A percentile compares a stretch with the other conserved stretches of the same genome.
Evolutionary conservation across 2,113 vertebrate genomes (phyloP).

Genomic region (Cyanoderma ruficeps): DNA sequence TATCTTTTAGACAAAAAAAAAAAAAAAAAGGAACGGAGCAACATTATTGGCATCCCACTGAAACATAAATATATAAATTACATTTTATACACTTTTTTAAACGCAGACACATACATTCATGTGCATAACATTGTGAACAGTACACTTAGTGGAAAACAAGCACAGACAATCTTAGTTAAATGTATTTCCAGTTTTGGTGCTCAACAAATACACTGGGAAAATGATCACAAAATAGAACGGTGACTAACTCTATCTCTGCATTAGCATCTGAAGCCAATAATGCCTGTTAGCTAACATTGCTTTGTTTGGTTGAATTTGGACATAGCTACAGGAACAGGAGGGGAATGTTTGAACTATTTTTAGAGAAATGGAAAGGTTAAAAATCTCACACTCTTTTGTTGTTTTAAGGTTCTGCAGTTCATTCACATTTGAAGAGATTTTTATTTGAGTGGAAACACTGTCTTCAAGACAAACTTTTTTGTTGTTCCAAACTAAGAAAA

Average conservation of each 20-base stretch:
- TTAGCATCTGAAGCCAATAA: conserved; percentile 49
- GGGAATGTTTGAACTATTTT: conserved; percentile 31
- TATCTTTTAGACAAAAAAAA: conserved; percentile 39
- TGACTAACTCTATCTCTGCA: conserved; percentile 45
- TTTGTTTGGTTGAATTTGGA: conserved; percentile 38
- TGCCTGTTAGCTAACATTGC: conserved; percentile 36
- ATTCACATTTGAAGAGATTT: conserved; percentile 6
- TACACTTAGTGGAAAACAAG: conserved; percentile 64
- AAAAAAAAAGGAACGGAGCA: conserved; percentile 39
- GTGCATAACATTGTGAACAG: conserved; percentile 61
- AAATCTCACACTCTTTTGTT: neutral
- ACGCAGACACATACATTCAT: conserved; percentile 71
- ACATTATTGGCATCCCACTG: conserved; percentile 59
- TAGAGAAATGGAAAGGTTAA: conserved; percentile 45
- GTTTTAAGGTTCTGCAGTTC: conserved; percentile 20
- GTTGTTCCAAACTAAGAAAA: neutral
- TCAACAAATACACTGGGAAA: conserved; percentile 58
- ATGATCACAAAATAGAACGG: conserved; percentile 54
- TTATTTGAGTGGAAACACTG: neutral
- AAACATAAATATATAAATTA: conserved; percentile 74
- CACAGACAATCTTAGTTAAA: conserved; percentile 65
- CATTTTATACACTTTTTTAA: conserved; percentile 67
- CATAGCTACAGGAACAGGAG: neutral
- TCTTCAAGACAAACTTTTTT: neutral
- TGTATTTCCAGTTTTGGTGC: conserved; percentile 64